A percentile compares a stretch with the other conserved stretches of the same genome.
phyloP scores from a whole-genome alignment of 2,888 invertebrate species.

The Uropetala carovei region DNA sequence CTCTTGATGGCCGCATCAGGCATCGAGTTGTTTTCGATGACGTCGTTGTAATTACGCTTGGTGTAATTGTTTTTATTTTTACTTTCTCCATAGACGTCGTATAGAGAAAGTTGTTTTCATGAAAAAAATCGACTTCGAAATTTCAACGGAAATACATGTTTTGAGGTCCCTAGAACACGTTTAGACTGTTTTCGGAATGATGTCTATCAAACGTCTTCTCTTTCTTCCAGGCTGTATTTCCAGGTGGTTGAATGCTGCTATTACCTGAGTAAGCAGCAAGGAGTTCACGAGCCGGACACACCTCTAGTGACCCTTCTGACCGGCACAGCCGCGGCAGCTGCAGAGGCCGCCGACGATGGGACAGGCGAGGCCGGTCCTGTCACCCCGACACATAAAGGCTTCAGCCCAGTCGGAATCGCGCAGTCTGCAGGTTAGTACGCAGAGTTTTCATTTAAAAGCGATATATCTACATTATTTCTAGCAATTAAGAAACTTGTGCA shows the following conservation, averaged over 20 bases:
- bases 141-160: too few species aligned
- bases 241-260: slow-evolving; percentile 91
- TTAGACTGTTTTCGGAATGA: too few species aligned
- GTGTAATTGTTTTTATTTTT: too few species aligned
- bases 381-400: slow-evolving; percentile 74
- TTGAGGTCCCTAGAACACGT: too few species aligned
- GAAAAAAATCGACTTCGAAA: background rate
- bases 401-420: slow-evolving; percentile 87
- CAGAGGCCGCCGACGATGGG: slow-evolving; percentile 67
- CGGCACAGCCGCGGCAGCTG: slow-evolving; percentile 77
- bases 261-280: slow-evolving; percentile 81
- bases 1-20: too few species aligned
- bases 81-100: too few species aligned
- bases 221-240: slow-evolving; percentile 79
- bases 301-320: slow-evolving; percentile 87
- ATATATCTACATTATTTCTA: background rate
- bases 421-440: slow-evolving; percentile 80
- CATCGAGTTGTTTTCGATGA: too few species aligned
- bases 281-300: slow-evolving; percentile 77
- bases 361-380: slow-evolving; percentile 70
- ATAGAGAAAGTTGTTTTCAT: too few species aligned
- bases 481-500: too few species aligned
- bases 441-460: background rate
- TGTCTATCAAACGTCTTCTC: slow-evolving; percentile 59
- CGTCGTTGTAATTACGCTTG: too few species aligned